Evolutionary conservation across 2,113 vertebrate species (phyloP).

Genomic region (Cryptoleucopteryx plumbea): DNA sequence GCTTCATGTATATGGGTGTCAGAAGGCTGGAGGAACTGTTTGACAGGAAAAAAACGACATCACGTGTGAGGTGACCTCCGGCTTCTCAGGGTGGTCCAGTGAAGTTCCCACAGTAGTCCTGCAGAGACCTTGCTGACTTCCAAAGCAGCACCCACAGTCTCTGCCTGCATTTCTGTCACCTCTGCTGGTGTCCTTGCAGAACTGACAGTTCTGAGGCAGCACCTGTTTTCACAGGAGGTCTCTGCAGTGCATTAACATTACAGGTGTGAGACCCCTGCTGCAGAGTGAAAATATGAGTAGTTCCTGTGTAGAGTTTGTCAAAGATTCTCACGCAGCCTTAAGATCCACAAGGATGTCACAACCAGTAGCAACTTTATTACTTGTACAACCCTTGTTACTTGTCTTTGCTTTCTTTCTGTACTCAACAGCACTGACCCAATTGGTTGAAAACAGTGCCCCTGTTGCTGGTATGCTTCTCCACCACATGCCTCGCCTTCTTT

Average conservation of each 20-base stretch:
- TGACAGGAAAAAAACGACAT: neutral
- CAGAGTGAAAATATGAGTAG: neutral
- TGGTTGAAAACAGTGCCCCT: neutral
- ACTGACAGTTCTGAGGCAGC: neutral
- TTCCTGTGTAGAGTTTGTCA: neutral
- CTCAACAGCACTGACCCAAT: accelerated
- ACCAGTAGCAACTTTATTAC: neutral
- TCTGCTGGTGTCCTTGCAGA: neutral
- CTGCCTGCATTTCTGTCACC: neutral
- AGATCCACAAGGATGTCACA: neutral
- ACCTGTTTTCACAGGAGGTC: neutral
- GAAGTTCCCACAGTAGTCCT: neutral
- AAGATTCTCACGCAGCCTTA: neutral
- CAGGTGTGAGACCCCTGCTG: neutral
- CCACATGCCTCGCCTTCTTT: neutral
- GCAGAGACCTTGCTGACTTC: neutral
- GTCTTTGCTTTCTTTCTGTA: neutral
- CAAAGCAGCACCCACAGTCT: accelerated
- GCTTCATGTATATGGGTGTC: accelerated
- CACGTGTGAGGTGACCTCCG: accelerated
- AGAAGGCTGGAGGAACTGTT: neutral
- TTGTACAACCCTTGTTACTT: neutral
- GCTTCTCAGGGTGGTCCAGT: neutral
- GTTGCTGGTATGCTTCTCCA: neutral
- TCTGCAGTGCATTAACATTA: accelerated